Base-by-base conservation (phyloP, 2,113 vertebrate species). In the Oncorhynchus nerka region DNA sequence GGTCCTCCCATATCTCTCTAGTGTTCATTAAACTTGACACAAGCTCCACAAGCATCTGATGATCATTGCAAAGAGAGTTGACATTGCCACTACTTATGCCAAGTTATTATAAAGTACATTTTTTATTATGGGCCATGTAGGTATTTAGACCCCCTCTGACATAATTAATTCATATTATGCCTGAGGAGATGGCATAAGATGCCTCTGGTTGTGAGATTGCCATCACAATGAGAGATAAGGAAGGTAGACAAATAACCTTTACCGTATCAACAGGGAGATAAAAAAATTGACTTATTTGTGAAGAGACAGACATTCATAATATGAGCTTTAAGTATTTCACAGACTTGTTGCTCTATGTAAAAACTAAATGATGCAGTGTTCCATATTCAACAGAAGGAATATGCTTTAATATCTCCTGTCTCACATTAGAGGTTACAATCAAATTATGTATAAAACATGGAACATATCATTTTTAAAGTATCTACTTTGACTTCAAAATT, bases 21-120 rank as follows among this genome's bases (percentile, higher is more conserved):
- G 49, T 45, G 66, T 65, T 69, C 51, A 75, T 69, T 48, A 55
- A 75, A 75, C 57, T 26, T 62, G 67, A 62, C 30, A 28, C 66
- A 3, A 34, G 28, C 67, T 13, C 59, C 24, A 15, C 16, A 75
- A 32, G 66, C 30, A 48, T 64, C 57, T 71, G 61, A 75, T n/a
- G 57, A 59, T 73, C 34, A 2, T 73, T 61, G 71, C 71, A 30
- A 62, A 59, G n/a, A 73, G 66, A 57, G 57, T 68, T 55, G 49
- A 79, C 34, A 69, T 15, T 70, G 45, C 70, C 68, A 66, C 3
- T 3, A 4, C 51, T 16, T 55, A 16, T 55, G 16, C 51, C 7
- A 4, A 55, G 16, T 34, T 34, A 34, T 34, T 32, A 4, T 30
- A 30, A 30, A 30, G 3, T 32, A 32, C 6, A 6, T 34, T 34